phyloP scores from a whole-genome alignment of 2,888 invertebrate genomes.

The Phorcus lineatus region DNA sequence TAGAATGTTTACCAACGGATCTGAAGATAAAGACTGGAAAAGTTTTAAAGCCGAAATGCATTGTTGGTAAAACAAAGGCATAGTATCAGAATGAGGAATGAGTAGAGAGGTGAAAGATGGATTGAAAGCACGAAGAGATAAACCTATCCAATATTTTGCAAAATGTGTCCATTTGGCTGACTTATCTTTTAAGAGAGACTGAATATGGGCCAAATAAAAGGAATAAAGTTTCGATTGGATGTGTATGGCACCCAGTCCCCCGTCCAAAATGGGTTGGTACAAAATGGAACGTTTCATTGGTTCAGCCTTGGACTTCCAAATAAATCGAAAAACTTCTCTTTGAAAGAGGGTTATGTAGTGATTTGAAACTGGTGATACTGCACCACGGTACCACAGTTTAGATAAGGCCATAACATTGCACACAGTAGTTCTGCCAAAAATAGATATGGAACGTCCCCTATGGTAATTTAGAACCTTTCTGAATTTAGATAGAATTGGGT shows the following conservation, averaged over 20 bases:
- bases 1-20: not conserved
- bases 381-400: constrained; percentile 17
- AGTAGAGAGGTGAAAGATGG: not conserved
- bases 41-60: constrained; percentile 2
- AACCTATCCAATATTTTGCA: constrained; percentile 35
- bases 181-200: constrained; percentile 19
- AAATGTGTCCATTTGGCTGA: constrained; percentile 29
- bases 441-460: constrained; percentile 23
- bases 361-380: constrained; percentile 5
- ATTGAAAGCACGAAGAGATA: constrained; percentile 10
- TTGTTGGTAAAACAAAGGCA: constrained; percentile 27
- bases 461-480: constrained; percentile 28
- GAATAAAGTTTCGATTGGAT: not conserved
- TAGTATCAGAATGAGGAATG: constrained; percentile 29
- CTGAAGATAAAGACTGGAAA: not conserved
- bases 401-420: not conserved
- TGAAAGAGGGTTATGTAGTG: not conserved
- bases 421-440: constrained; percentile 30
- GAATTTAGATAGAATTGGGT: constrained; percentile 34
- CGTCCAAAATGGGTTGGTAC: not conserved
- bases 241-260: constrained; percentile 12
- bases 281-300: not conserved
- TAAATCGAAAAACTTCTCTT: not conserved
- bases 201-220: constrained; percentile 24
- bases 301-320: not conserved